Base-by-base conservation (phyloP, 2,113 vertebrate genomes). In the Silurus asotus region DNA sequence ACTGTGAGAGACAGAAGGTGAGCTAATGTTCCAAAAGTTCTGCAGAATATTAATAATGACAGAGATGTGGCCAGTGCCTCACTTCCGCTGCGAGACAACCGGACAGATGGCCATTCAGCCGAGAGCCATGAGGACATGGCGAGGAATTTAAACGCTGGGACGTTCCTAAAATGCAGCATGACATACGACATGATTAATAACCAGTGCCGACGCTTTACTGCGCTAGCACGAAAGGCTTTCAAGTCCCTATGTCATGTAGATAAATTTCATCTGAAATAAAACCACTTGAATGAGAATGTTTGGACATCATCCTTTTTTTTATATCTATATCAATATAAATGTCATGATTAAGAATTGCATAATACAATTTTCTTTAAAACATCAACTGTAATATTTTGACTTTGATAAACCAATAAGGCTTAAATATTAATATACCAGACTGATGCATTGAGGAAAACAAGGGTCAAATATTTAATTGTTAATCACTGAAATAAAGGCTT, bases 91-190 rank as follows among this genome's bases (percentile, higher is more conserved):
- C 15, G 83, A 84, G 51, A 70, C 58, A 51, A 28, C 61, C 62
- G 51, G 84, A 88, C 76, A 88, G 85, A 89, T 86, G 86, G 83
- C 28, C 58, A 70, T 83, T 58, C 67, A 37, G 58, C 49, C 13
- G 74, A 77, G 51, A 45, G 59, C 25, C 59, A 62, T 48, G 65
- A 79, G 65, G 13, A 76, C 74, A 79, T 14, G 51, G 10, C 55
- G 49, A 28, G 78, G 87, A 59, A 81, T 85, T 85, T 76, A 81
- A 82, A 88, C 48, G 19, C 61, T 49, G 25, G 19, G 62, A 84
- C 51, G 19, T 84, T 37, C 17, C 56, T 19, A 19, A 48, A 48
- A 80, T 48, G 45, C 56, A 61, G 56, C 77, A 80, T 2, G 77
- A 61, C 56, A 78, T 37, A 61, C 1, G 37, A 20, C 56, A 56